Percentiles rank a stretch among this genome's conserved stretches.
Conservation (phyloP, 2,113 vertebrate species). For the Synodontis membranacea region DNA sequence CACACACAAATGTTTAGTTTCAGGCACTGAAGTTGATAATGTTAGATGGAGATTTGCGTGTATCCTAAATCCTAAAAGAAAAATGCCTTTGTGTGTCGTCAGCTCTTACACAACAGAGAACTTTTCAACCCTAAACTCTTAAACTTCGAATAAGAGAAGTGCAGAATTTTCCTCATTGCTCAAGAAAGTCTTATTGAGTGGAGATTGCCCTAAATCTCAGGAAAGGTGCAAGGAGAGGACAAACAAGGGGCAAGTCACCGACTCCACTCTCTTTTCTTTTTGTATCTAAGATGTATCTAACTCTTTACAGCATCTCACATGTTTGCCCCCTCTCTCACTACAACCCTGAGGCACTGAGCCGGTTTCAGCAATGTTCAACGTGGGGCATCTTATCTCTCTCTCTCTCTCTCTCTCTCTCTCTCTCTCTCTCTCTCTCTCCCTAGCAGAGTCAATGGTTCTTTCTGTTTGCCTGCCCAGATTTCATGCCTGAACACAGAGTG, state of each 20-base stretch:
- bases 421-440: conserved; percentile 52
- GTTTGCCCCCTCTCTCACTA: conserved; percentile 49
- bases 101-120: conserved; percentile 2
- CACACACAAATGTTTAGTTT: no score
- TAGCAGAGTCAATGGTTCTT: conserved; percentile 73
- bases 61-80: background rate
- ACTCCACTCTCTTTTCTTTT: conserved; percentile 34
- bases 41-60: fast-evolving
- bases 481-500: conserved; percentile 68
- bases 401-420: conserved; percentile 55
- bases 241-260: conserved; percentile 14
- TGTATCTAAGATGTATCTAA: conserved; percentile 36
- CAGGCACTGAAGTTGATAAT: no score
- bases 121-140: conserved; percentile 32
- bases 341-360: conserved; percentile 50
- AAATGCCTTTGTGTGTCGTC: background rate
- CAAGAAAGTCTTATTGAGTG: conserved; percentile 14
- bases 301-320: conserved; percentile 41
- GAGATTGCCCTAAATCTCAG: background rate
- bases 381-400: conserved; percentile 65
- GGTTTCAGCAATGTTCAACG: conserved; percentile 49
- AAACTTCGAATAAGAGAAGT: conserved; percentile 11
- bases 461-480: conserved; percentile 75
- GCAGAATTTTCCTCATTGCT: background rate
- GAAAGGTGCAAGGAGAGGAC: background rate